Evolutionary conservation across 1,140 invertebrate species (phyloP), one percentile per base, ranked within the genome.

Genomic region (Temnothorax nylanderi): DNA sequence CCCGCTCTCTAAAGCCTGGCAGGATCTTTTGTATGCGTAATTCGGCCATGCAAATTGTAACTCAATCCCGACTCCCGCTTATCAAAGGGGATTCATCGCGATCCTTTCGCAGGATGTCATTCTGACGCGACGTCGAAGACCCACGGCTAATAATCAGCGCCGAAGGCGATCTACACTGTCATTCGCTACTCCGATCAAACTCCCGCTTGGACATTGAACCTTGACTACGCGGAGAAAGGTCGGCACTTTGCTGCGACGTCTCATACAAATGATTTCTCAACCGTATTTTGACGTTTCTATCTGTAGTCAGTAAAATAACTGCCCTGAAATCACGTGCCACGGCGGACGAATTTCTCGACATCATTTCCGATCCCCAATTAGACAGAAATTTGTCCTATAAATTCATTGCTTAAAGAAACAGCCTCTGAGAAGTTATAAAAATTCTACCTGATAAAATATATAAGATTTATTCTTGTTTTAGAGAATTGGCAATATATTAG

Each of bases 161-260:
- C 78, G 32, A 64, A 88, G 88, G 64, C 67, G 72, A 85, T 86
- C 74, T 47, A 60, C 64, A 44, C 37, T 34, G 87, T n/a, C 67
- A 60, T 32, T 69, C 51, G 21, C 13, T 74, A 44, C 44, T 60
- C 81, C 32, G 7, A 26, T 26, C 26, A 26, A 81, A 34, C 47
- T 80, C 41, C 88, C 18, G 74, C 74, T 72, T 85, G 81, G 69
- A 88, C 81, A 13, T 89, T 88, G 87, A 89, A 80, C 69, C 81
- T 74, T 86, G 87, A 88, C 88, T 88, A 21, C 80, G 51, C 11
- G 64, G 18, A 58, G 65, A 77, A 75, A 80, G 60, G 18, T 67
- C 56, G 62, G 26, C 26, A 26, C 1, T 26, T 26, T 26, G 26
- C 26, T 26, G n/a, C 49, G 49, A 64, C 21, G 87, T 67, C 65